A percentile compares a stretch with the other conserved stretches of the same genome.
phyloP scores from a whole-genome alignment of 2,113 vertebrate genomes.

The Petrocephalus zakoni region DNA sequence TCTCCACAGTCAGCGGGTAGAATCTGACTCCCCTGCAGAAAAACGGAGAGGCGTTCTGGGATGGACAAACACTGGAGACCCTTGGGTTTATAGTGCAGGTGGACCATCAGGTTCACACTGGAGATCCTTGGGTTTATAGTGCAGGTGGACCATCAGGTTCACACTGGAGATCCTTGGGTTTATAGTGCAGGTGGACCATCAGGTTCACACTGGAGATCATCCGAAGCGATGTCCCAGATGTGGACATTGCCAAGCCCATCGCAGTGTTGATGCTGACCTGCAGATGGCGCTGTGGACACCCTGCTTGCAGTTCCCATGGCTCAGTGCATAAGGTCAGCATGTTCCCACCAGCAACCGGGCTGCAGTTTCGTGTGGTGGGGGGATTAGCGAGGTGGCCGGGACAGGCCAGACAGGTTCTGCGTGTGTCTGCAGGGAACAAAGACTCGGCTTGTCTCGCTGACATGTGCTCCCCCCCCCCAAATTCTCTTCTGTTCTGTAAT shows the following conservation, averaged over 20 bases:
- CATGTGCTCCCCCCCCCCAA: background rate
- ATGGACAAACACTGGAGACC: background rate
- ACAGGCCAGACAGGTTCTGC: background rate
- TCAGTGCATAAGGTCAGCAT: conserved; percentile 14
- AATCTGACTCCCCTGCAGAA: background rate
- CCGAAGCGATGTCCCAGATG: background rate
- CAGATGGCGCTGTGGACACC: conserved; percentile 20
- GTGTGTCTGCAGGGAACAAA: conserved; percentile 15
- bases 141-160: background rate
- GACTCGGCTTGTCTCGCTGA: conserved; percentile 9
- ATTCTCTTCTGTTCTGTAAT: background rate
- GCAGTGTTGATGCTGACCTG: background rate
- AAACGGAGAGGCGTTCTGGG: background rate
- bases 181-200: background rate
- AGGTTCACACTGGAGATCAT: background rate
- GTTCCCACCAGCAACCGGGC: conserved; percentile 32
- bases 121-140: background rate
- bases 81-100: background rate
- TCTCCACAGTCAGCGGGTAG: background rate
- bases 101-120: background rate
- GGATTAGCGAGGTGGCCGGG: background rate
- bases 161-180: background rate
- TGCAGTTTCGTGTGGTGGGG: conserved; percentile 26
- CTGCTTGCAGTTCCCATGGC: conserved; percentile 23
- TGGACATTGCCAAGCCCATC: background rate